Conservation (phyloP, 2,113 vertebrate species). For the Paracanthobrama guichenoti region DNA sequence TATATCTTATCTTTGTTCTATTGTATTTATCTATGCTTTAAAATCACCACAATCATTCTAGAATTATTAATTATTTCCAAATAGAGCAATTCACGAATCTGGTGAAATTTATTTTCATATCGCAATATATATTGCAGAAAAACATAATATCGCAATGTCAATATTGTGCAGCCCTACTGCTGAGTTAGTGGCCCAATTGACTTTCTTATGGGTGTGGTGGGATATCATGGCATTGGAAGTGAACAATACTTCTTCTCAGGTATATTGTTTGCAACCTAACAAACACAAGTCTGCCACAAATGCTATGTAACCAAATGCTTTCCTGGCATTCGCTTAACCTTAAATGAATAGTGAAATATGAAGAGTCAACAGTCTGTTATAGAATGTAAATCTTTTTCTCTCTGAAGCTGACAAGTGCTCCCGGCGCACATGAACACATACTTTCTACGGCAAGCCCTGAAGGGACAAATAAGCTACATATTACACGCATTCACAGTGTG, state of each 20-base stretch:
- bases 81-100: no score
- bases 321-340: neutral
- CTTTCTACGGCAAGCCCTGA: constrained; percentile 15
- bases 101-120: no score
- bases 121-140: no score
- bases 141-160: no score
- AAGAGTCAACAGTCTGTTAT: neutral
- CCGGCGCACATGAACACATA: constrained; percentile 49
- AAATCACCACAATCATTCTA: no score
- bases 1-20: no score
- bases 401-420: constrained; percentile 58
- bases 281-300: neutral
- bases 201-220: neutral
- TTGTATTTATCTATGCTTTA: no score
- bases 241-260: neutral
- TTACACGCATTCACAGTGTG: constrained; percentile 4
- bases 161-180: no score
- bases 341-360: neutral
- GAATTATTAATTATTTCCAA: no score
- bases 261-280: neutral
- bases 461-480: constrained; percentile 21
- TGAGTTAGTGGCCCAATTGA: neutral
- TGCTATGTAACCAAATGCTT: neutral
- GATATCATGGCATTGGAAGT: neutral
- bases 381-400: constrained; percentile 11